A percentile compares a stretch with the other conserved stretches of the same genome.
Conservation (phyloP, 2,888 invertebrate species). For the Molanna angustata region DNA sequence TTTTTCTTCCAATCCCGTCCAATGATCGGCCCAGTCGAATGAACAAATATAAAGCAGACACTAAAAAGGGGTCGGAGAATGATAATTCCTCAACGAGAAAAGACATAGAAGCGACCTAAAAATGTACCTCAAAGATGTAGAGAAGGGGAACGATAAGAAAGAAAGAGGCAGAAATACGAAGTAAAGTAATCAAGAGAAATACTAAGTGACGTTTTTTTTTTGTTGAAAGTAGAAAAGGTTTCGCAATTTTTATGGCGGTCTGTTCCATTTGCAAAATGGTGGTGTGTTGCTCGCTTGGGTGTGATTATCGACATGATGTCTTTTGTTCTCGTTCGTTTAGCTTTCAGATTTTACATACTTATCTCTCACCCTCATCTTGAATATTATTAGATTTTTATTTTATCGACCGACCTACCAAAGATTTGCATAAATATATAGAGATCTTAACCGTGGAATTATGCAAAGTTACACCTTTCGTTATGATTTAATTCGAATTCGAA, state of each 20-base stretch:
- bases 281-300: conserved; percentile 22
- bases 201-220: conserved; percentile 25
- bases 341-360: too few relatives aligned
- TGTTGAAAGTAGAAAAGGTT: conserved; percentile 23
- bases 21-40: conserved; percentile 7
- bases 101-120: conserved; percentile 17
- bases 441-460: too few relatives aligned
- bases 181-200: conserved; percentile 30
- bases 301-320: conserved; percentile 27
- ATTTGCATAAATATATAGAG: too few relatives aligned
- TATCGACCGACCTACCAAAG: too few relatives aligned
- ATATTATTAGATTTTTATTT: too few relatives aligned
- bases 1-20: background rate
- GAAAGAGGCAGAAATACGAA: too few relatives aligned
- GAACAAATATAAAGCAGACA: conserved; percentile 9
- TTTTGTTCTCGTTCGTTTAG: background rate
- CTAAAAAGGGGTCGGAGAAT: too few relatives aligned
- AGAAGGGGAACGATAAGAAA: conserved; percentile 11
- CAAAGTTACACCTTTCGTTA: too few relatives aligned
- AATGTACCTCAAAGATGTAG: conserved; percentile 17
- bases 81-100: conserved; percentile 20
- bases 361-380: too few relatives aligned
- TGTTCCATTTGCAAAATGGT: conserved; percentile 17
- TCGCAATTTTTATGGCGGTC: conserved; percentile 17
- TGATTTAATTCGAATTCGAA: too few relatives aligned